These are phyloP conservation scores for Fregetta grallaria DNA, from an alignment of 2,113 vertebrate species.

Conservation along the genomic window DNA sequence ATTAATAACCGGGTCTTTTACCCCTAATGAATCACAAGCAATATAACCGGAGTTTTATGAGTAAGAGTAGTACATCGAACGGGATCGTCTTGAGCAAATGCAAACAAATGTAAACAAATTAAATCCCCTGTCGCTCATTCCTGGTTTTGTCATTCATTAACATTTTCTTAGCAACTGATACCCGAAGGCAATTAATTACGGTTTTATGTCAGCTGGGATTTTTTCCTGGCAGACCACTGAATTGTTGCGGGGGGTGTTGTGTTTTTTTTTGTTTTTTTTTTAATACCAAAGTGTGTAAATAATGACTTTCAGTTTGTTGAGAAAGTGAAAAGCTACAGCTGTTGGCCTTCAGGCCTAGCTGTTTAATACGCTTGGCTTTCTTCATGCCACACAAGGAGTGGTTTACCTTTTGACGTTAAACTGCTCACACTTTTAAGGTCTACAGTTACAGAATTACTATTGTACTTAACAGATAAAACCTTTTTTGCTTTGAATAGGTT, in stretches of 20 bases:
- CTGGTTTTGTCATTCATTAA: slow-evolving; percentile 33
- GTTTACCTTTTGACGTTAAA: neutral
- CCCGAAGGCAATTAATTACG: slow-evolving; percentile 18
- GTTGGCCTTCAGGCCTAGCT: neutral
- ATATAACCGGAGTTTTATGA: neutral
- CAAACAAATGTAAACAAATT: slow-evolving; percentile 18
- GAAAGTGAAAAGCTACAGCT: slow-evolving; percentile 46
- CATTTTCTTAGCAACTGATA: slow-evolving; percentile 22
- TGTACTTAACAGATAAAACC: neutral
- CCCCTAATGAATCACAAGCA: slow-evolving; percentile 41
- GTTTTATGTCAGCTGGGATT: slow-evolving; percentile 28
- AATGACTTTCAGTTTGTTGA: slow-evolving; percentile 35
- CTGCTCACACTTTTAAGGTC: neutral
- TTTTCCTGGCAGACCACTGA: slow-evolving; percentile 13
- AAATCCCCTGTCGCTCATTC: slow-evolving; percentile 18
- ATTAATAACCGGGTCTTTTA: slow-evolving; percentile 55
- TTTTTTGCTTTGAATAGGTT: neutral
- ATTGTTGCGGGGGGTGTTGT: neutral
- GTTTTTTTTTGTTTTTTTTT: neutral
- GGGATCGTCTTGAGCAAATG: slow-evolving; percentile 16
- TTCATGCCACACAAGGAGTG: neutral
- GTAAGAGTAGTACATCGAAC: neutral
- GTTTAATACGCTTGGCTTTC: neutral
- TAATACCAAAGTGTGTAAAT: neutral
- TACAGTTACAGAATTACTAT: neutral